These are phyloP conservation scores for Polyommatus icarus DNA, from an alignment of 2,888 invertebrate genomes.

Conservation along the genomic window DNA sequence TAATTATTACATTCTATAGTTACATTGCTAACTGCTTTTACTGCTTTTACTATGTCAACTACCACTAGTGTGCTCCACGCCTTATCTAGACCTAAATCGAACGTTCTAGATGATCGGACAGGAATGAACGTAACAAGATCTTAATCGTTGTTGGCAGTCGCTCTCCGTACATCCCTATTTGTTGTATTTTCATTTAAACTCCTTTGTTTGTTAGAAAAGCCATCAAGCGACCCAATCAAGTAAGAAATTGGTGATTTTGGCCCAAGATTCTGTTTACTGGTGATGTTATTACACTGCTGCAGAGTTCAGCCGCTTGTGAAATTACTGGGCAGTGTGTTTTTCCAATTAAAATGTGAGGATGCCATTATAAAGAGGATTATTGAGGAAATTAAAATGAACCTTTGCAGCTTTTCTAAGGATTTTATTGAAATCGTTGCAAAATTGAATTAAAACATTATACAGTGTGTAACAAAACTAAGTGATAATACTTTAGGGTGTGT, in stretches of 20 bases:
- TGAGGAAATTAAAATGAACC: conserved; percentile 48
- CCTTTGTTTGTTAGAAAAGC: conserved; percentile 66
- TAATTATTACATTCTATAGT: too few species aligned
- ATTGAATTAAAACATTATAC: not conserved
- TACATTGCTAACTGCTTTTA: too few species aligned
- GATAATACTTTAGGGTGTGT: too few species aligned
- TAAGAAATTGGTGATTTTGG: conserved; percentile 75
- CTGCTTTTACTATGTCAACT: not conserved
- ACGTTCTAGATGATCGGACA: conserved; percentile 41
- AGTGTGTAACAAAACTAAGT: too few species aligned
- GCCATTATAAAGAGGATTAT: conserved; percentile 28
- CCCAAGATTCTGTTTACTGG: conserved; percentile 42
- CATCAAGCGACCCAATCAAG: conserved; percentile 74
- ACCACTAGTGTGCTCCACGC: not conserved
- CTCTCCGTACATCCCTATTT: conserved; percentile 35
- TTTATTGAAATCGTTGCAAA: not conserved
- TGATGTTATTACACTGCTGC: conserved; percentile 21
- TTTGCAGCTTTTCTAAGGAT: not conserved
- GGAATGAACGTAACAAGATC: conserved; percentile 38
- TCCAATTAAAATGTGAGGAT: conserved; percentile 41
- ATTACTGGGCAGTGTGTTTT: conserved; percentile 43
- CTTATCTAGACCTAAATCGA: conserved; percentile 37
- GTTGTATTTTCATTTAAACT: conserved; percentile 48
- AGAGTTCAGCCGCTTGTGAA: conserved; percentile 1
- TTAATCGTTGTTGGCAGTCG: conserved; percentile 34